Evolutionary conservation across 2,113 vertebrate species (phyloP).

Genomic region (Saccopteryx bilineata): DNA sequence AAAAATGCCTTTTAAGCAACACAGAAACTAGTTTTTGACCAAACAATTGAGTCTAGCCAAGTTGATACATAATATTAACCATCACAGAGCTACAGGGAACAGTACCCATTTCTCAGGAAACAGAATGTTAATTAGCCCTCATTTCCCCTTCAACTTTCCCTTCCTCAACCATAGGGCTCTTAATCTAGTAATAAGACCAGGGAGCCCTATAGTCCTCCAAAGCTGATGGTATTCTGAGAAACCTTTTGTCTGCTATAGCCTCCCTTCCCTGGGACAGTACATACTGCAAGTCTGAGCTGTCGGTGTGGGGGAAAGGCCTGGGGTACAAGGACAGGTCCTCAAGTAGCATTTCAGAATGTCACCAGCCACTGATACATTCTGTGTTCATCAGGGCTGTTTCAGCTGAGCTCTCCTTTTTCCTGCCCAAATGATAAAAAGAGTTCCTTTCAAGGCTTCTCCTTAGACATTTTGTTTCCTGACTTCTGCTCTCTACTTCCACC

Average conservation of each 20-base stretch:
- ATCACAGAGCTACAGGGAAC: not conserved
- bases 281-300: not conserved
- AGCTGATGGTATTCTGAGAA: not conserved
- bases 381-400: not conserved
- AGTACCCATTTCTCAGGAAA: not conserved
- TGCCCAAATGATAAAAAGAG: not conserved
- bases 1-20: not conserved
- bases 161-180: not conserved
- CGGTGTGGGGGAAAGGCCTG: not conserved
- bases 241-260: not conserved
- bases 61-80: not conserved
- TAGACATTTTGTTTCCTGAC: not conserved
- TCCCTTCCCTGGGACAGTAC: not conserved
- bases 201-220: not conserved
- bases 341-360: not conserved
- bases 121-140: not conserved
- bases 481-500: not conserved
- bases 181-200: not conserved
- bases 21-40: not conserved
- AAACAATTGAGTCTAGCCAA: not conserved
- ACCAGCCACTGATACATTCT: not conserved
- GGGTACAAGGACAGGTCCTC: not conserved
- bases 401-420: not conserved
- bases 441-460: not conserved
- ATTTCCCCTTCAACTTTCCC: not conserved